phyloP scores from a whole-genome alignment of 2,888 invertebrate genomes.

The Parnassius orleans region DNA sequence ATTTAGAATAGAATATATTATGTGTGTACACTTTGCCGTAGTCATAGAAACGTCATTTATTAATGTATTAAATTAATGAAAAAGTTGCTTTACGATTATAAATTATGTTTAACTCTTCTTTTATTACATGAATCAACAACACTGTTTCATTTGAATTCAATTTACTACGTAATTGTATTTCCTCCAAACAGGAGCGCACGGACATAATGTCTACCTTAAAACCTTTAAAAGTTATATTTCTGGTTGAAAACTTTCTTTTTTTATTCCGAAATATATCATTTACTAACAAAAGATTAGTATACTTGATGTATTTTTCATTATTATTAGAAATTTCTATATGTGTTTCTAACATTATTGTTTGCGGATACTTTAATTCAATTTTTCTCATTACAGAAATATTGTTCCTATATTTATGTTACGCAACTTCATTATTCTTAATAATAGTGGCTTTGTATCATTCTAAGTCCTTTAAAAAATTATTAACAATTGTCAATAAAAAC shows the following conservation, averaged over 20 bases:
- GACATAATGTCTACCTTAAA: constrained; percentile 5
- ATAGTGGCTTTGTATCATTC: constrained; percentile 9
- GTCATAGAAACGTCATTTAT: neutral
- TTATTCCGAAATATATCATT: constrained; percentile 17
- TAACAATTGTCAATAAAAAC: neutral
- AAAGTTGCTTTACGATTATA: neutral
- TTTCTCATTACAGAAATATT: neutral
- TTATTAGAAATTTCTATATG: neutral
- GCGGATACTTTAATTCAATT: neutral
- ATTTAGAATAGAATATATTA: no score
- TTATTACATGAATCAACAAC: neutral
- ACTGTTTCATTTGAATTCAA: no score
- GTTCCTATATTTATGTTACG: neutral
- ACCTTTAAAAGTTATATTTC: constrained; percentile 1
- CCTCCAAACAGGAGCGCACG: neutral
- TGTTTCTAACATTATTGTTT: neutral
- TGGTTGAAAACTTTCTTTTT: constrained; percentile 12
- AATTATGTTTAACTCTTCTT: neutral
- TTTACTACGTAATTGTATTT: neutral
- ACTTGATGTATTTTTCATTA: neutral
- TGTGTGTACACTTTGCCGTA: neutral
- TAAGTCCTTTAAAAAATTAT: constrained; percentile 4
- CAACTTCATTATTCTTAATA: constrained; percentile 5
- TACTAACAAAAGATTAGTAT: neutral
- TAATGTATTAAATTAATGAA: neutral